These are phyloP conservation scores for Apodemus speciosus DNA, from an alignment of 2,113 vertebrate species.

Conservation along the genomic window DNA sequence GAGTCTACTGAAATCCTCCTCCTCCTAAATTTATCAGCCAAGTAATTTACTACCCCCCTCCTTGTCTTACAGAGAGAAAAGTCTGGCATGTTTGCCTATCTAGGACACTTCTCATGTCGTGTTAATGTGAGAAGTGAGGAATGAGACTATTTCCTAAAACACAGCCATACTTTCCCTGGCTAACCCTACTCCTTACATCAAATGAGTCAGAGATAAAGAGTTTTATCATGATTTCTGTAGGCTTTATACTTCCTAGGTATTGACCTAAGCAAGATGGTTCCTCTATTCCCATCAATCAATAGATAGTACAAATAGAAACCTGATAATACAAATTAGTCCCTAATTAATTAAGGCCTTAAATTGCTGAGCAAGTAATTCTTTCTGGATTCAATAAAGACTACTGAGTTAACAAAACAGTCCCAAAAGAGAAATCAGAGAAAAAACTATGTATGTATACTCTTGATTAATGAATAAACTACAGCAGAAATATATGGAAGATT, in stretches of 20 bases:
- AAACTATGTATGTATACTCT: not conserved
- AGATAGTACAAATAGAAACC: not conserved
- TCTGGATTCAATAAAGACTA: not conserved
- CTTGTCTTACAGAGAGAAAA: not conserved
- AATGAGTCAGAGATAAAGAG: not conserved
- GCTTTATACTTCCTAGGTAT: not conserved
- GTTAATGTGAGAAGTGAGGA: not conserved
- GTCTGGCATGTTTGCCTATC: not conserved
- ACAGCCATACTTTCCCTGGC: not conserved
- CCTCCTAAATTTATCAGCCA: not conserved
- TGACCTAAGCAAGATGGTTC: not conserved
- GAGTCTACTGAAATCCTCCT: not conserved
- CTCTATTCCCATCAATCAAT: not conserved
- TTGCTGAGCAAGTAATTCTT: not conserved
- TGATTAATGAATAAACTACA: constrained; percentile 17
- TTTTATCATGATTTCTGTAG: not conserved
- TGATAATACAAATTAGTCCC: not conserved
- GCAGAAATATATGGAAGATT: not conserved
- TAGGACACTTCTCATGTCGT: not conserved
- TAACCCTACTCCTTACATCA: not conserved
- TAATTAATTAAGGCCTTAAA: constrained; percentile 3
- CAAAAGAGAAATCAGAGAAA: constrained; percentile 12
- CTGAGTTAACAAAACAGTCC: not conserved
- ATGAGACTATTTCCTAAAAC: not conserved
- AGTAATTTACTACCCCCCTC: not conserved